These are phyloP conservation scores for Boulengeromyrus knoepffleri DNA, from an alignment of 2,113 vertebrate genomes.

Conservation along the genomic window DNA sequence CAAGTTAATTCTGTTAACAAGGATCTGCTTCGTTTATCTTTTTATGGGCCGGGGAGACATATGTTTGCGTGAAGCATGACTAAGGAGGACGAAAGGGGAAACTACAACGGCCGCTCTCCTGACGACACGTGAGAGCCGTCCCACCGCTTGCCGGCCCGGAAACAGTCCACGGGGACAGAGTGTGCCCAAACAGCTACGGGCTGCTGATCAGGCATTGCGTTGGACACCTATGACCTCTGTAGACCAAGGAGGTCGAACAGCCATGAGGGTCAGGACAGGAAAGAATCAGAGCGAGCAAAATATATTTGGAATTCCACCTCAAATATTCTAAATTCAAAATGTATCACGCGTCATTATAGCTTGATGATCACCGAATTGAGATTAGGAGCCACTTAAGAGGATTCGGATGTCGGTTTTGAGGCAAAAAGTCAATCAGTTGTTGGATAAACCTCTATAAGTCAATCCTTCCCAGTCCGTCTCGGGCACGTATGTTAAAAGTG, in stretches of 20 bases:
- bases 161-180: background rate
- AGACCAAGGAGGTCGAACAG: background rate
- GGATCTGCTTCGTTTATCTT: background rate
- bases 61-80: background rate
- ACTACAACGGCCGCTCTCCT: background rate
- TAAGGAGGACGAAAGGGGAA: background rate
- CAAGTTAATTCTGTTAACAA: background rate
- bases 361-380: background rate
- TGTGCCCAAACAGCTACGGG: background rate
- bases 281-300: background rate
- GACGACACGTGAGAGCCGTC: background rate
- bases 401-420: background rate
- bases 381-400: background rate
- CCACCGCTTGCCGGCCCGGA: background rate
- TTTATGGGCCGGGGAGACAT: background rate
- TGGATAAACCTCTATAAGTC: background rate
- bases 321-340: background rate
- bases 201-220: background rate
- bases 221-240: background rate
- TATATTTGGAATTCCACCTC: background rate
- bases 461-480: background rate
- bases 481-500: background rate
- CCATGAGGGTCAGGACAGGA: background rate
- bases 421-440: background rate
- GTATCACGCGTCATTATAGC: background rate